Conservation (phyloP, 2,888 invertebrate species). For the Aspidiotus rigidus region DNA sequence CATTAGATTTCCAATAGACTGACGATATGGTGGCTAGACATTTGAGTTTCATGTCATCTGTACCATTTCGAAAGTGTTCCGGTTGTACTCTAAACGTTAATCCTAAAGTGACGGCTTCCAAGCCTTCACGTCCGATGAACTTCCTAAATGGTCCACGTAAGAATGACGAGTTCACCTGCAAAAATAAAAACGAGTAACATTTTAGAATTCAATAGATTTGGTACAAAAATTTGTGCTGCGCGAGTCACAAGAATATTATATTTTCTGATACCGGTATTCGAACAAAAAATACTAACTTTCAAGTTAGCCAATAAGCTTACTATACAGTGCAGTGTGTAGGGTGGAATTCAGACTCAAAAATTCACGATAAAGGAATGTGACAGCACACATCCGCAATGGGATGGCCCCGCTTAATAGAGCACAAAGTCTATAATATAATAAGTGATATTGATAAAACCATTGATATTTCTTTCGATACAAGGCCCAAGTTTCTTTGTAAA, state of each 20-base stretch:
- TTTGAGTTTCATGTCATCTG: constrained; percentile 68
- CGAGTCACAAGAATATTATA: background rate
- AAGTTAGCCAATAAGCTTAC: too few relatives aligned
- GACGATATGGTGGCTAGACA: constrained; percentile 80
- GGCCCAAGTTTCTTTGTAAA: too few relatives aligned
- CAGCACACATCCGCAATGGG: too few relatives aligned
- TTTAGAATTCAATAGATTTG: background rate
- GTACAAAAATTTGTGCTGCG: background rate
- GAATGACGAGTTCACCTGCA: constrained; percentile 39
- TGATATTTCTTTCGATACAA: too few relatives aligned
- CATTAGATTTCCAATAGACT: constrained; percentile 78
- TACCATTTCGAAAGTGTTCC: constrained; percentile 68
- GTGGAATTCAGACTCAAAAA: too few relatives aligned
- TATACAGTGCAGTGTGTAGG: too few relatives aligned
- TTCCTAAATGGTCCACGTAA: constrained; percentile 47
- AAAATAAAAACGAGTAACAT: constrained; percentile 10
- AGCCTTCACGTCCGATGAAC: constrained; percentile 53
- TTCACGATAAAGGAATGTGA: too few relatives aligned
- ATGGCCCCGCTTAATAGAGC: too few relatives aligned
- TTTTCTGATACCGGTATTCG: too few relatives aligned
- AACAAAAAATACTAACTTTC: too few relatives aligned
- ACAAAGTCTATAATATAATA: too few relatives aligned
- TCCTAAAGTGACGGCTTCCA: constrained; percentile 66
- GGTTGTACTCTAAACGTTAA: constrained; percentile 71
- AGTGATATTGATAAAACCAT: too few relatives aligned